phyloP scores from a whole-genome alignment of 2,113 vertebrate genomes.

The Agapornis roseicollis region DNA sequence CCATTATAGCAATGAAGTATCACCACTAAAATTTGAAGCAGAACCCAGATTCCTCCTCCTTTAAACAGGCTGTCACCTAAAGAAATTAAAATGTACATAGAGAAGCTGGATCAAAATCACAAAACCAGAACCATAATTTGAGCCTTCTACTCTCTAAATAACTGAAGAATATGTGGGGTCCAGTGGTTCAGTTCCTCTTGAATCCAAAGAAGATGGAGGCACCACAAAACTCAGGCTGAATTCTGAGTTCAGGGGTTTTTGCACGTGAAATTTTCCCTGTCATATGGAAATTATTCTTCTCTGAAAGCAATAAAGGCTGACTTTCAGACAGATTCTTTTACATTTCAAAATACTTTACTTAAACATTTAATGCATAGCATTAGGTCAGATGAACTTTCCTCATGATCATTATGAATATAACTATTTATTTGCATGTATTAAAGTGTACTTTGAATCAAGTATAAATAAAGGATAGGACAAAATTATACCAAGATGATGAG shows the following conservation, averaged over 20 bases:
- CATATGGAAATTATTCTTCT: not conserved
- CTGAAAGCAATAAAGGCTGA: not conserved
- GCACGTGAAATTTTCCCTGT: not conserved
- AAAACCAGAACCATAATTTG: not conserved
- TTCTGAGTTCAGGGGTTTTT: not conserved
- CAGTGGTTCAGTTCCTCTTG: rapidly evolving
- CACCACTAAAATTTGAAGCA: not conserved
- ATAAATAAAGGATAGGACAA: not conserved
- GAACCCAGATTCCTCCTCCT: not conserved
- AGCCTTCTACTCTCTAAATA: not conserved
- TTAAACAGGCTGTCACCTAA: not conserved
- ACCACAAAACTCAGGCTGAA: not conserved
- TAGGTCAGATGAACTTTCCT: not conserved
- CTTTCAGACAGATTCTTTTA: not conserved
- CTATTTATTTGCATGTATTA: not conserved
- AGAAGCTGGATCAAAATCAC: not conserved
- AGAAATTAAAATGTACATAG: not conserved
- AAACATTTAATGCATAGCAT: not conserved
- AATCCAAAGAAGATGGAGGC: not conserved
- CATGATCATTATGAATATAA: not conserved
- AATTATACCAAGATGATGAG: not conserved
- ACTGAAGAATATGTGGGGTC: not conserved
- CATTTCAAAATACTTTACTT: not conserved
- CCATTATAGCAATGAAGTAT: not conserved
- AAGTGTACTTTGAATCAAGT: not conserved